phyloP scores from a whole-genome alignment of 2,113 vertebrate species.

The Nyctibius bracteatus region DNA sequence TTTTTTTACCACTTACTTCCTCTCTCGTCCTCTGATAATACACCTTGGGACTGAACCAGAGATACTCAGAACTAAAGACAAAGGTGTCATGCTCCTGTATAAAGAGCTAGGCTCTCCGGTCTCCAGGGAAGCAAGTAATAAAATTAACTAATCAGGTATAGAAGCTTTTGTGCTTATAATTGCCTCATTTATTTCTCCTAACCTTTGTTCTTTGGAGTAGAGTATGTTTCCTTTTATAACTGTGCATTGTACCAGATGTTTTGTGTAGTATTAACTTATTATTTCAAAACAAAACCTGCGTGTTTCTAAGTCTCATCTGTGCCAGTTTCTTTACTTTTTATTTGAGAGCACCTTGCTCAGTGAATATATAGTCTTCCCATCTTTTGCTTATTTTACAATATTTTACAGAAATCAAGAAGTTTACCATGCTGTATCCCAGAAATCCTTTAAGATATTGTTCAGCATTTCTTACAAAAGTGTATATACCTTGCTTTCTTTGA shows the following conservation, averaged over 20 bases:
- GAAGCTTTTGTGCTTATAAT: conserved; percentile 8
- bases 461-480: neutral
- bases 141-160: neutral
- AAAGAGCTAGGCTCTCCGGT: neutral
- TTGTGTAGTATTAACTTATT: neutral
- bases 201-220: neutral
- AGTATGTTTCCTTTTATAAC: neutral
- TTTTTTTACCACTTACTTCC: neutral
- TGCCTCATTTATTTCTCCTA: conserved; percentile 1
- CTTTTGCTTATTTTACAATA: neutral
- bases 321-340: neutral
- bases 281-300: neutral
- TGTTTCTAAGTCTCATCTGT: neutral
- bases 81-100: neutral
- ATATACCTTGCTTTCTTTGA: neutral
- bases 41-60: neutral
- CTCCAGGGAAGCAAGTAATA: neutral
- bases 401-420: neutral
- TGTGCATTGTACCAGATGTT: neutral
- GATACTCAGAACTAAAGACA: neutral
- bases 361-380: neutral
- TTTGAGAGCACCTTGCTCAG: neutral
- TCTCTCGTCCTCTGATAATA: neutral
- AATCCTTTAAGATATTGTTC: neutral
- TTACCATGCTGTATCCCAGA: neutral